These are phyloP conservation scores for Parnassius apollo DNA, from an alignment of 2,888 invertebrate species.

Conservation along the genomic window DNA sequence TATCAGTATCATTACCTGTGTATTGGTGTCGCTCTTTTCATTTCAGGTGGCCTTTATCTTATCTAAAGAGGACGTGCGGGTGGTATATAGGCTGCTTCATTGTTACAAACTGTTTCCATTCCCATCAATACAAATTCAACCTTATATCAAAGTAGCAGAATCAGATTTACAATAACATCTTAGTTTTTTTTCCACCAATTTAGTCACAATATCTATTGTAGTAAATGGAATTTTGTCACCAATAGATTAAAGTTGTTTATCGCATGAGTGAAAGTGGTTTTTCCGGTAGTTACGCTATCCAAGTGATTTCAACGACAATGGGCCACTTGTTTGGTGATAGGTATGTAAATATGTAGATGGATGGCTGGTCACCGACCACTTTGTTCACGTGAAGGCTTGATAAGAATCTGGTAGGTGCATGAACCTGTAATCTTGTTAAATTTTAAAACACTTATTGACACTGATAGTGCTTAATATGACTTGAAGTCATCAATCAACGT, in stretches of 20 bases:
- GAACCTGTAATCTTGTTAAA: slow-evolving; percentile 30
- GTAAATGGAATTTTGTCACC: slow-evolving; percentile 32
- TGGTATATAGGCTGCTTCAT: slow-evolving; percentile 63
- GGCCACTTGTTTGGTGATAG: slow-evolving; percentile 74
- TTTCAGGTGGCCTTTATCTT: slow-evolving; percentile 76
- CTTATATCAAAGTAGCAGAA: slow-evolving; percentile 25
- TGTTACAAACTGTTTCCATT: slow-evolving; percentile 50
- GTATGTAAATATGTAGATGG: slow-evolving; percentile 76
- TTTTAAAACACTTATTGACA: too few relatives aligned
- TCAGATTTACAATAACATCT: slow-evolving; percentile 30
- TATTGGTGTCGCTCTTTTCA: slow-evolving; percentile 71
- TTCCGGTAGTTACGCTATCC: slow-evolving; percentile 71
- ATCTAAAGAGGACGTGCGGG: slow-evolving; percentile 81
- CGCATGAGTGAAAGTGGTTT: slow-evolving; percentile 38
- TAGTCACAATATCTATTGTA: slow-evolving; percentile 38
- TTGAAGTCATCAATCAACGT: too few relatives aligned
- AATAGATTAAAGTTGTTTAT: slow-evolving; percentile 40
- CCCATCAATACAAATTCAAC: slow-evolving; percentile 34
- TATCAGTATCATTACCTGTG: slow-evolving; percentile 67
- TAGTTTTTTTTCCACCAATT: slow-evolving; percentile 48
- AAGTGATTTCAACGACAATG: slow-evolving; percentile 64
- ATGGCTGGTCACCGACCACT: slow-evolving; percentile 72
- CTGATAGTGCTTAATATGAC: too few relatives aligned
- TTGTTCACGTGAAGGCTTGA: slow-evolving; percentile 44
- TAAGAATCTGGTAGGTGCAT: slow-evolving; percentile 45